Conservation (phyloP, 2,888 invertebrate genomes). For the Habrosyne pyritoides region DNA sequence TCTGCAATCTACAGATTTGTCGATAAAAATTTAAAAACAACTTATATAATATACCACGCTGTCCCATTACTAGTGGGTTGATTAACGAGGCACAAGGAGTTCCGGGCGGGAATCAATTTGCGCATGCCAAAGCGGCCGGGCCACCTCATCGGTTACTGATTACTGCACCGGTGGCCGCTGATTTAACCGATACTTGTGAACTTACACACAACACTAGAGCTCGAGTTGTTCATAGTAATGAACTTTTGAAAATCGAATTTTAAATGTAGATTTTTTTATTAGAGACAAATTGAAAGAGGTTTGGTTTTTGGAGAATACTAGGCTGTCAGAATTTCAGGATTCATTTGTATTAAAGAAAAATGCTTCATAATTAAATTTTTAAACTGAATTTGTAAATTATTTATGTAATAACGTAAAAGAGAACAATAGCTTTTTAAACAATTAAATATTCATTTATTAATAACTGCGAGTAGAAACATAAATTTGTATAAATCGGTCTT, state of each 20-base stretch:
- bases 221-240: not conserved
- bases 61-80: slow-evolving; percentile 11
- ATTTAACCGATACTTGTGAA: slow-evolving; percentile 3
- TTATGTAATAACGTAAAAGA: too few species aligned
- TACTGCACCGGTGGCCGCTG: slow-evolving; percentile 17
- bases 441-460: too few species aligned
- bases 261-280: not conserved
- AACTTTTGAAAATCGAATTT: not conserved
- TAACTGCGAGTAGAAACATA: too few species aligned
- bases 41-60: not conserved
- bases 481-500: too few species aligned
- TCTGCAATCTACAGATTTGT: too few species aligned
- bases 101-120: slow-evolving; percentile 25
- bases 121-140: slow-evolving; percentile 22
- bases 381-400: too few species aligned
- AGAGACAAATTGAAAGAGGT: not conserved
- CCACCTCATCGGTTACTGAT: slow-evolving; percentile 9
- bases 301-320: too few species aligned
- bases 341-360: too few species aligned
- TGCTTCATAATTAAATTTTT: too few species aligned
- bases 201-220: not conserved
- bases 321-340: too few species aligned
- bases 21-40: too few species aligned
- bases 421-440: too few species aligned
- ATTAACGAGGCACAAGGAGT: slow-evolving; percentile 17